Base-by-base conservation (phyloP, 2,113 vertebrate genomes). In the Alectura lathami region DNA sequence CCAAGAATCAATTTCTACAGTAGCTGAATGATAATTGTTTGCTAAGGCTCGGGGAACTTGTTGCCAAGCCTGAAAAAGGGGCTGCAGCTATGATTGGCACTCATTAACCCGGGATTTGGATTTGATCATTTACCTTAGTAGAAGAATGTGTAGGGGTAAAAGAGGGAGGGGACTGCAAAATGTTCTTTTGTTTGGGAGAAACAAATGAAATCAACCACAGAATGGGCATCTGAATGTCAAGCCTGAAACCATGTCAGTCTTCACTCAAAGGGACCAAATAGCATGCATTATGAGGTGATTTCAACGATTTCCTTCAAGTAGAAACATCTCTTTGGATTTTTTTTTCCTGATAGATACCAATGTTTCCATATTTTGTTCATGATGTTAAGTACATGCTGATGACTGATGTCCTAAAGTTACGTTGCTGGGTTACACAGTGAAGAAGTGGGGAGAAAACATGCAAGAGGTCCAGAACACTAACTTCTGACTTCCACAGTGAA, bases 21-120 rank as follows among this genome's bases (percentile, higher is more conserved):
- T 97, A 98, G 97, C 98, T 97, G 98, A 97, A 98, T 98, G 98
- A 98, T 99, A 98, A 99, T 99, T 99, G 98, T 98, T 99, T 98
- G 96, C 96, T 97, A 97, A 98, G 98, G 98, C 97, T 96, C 86
- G 75, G 96, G 97, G 97, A 98, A 98, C 98, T 98, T 98, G 98
- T 99, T 98, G 98, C 98, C 98, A 98, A 98, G 92, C 97, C 98
- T 98, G 97, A 93, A 97, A 97, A 91, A 8, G 96, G 97, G 98
- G 97, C 98, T 97, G 87, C 94, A 97, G 96, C 94, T 95, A 95
- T 99, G 98, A 99, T 98, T 99, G 98, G 98, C 98, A 99, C 97
- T 98, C 98, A 98, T 98, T 99, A 98, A 98, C 98, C 97, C 70
- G 95, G 98, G 98, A 98, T 97, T 96, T 97, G 94, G 95, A 94